Evolutionary conservation across 2,113 vertebrate species (phyloP).

Genomic region (human): GRCh38 chr5:177557501-177558000

Average conservation of each 20-base stretch:
- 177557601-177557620: neutral
- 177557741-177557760: neutral
- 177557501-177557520: neutral
- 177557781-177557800: neutral
- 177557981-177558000: neutral
- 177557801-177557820: neutral
- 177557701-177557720: neutral
- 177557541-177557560: neutral
- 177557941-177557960: neutral
- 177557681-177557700: neutral
- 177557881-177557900: neutral
- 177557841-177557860: neutral
- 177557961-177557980: neutral
- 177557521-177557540: neutral
- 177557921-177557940: neutral
- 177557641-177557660: neutral
- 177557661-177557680: neutral
- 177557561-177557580: neutral
- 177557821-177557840: neutral
- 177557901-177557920: neutral
- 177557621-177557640: neutral
- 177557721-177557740: neutral
- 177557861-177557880: neutral
- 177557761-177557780: neutral
- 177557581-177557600: neutral